Percentiles rank a stretch among this genome's conserved stretches.
Evolutionary conservation across 2,113 vertebrate genomes (phyloP).

Genomic region (Psittacula cyanocephala): DNA sequence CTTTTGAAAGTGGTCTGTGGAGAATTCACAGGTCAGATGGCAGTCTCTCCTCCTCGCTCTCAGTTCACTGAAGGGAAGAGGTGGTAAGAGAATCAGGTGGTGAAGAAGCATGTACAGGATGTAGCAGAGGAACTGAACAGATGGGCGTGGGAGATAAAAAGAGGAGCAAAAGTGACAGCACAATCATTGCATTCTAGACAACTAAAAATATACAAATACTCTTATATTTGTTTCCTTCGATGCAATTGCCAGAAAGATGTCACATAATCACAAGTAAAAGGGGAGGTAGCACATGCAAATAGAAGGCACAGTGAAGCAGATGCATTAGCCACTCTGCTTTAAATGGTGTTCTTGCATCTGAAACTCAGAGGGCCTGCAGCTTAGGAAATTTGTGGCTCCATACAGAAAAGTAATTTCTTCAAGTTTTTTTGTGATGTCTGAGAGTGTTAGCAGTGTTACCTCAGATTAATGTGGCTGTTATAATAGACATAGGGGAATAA

Average conservation of each 20-base stretch:
- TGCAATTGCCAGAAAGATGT: conserved; percentile 37
- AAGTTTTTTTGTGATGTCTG: neutral
- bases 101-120: neutral
- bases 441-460: neutral
- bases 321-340: neutral
- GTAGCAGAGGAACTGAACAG: conserved; percentile 36
- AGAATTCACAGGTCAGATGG: neutral
- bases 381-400: neutral
- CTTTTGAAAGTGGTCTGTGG: neutral
- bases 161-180: conserved; percentile 37
- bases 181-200: conserved; percentile 57
- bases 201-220: conserved; percentile 63
- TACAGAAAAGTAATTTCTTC: neutral
- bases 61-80: neutral
- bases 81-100: neutral
- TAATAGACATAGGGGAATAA: neutral
- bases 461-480: neutral
- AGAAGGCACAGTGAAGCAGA: neutral
- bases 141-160: conserved; percentile 48
- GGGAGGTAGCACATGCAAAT: neutral
- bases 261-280: neutral
- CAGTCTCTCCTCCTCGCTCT: neutral
- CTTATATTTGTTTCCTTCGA: conserved; percentile 33
- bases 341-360: neutral
- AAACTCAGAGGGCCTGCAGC: neutral